phyloP scores from a whole-genome alignment of 2,888 invertebrate species.

The Alentia gelatinosa region DNA sequence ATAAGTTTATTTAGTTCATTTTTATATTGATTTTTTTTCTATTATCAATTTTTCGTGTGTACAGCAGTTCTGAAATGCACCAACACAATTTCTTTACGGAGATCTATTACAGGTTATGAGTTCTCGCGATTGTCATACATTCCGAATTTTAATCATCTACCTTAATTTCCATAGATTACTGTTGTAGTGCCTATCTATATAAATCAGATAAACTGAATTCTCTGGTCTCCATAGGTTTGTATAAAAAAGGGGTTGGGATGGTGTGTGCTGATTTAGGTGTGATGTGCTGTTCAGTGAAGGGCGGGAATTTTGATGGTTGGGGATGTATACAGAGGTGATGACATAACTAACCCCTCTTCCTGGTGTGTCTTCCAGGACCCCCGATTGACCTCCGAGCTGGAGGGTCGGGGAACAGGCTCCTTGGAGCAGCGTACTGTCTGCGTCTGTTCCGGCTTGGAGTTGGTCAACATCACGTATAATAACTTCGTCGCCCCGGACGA shows the following conservation, averaged over 20 bases:
- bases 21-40: no score
- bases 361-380: slow-evolving; percentile 70
- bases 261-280: background rate
- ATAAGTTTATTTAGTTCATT: no score
- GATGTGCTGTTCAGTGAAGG: background rate
- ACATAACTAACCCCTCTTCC: background rate
- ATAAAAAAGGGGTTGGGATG: background rate
- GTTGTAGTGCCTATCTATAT: no score
- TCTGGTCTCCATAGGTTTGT: no score
- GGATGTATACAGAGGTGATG: background rate
- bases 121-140: no score
- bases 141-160: no score
- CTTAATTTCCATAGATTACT: no score
- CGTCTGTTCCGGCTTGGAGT: slow-evolving; percentile 98
- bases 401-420: slow-evolving; percentile 89
- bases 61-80: no score
- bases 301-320: background rate
- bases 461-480: slow-evolving; percentile 99
- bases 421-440: slow-evolving; percentile 96
- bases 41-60: no score
- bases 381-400: slow-evolving; percentile 75
- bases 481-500: slow-evolving; percentile 97
- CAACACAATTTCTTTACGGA: no score
- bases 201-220: no score
- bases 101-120: no score